Evolutionary conservation across 2,797 vertebrate genomes (phyloP).

Genomic region (Nothura maculosa): DNA sequence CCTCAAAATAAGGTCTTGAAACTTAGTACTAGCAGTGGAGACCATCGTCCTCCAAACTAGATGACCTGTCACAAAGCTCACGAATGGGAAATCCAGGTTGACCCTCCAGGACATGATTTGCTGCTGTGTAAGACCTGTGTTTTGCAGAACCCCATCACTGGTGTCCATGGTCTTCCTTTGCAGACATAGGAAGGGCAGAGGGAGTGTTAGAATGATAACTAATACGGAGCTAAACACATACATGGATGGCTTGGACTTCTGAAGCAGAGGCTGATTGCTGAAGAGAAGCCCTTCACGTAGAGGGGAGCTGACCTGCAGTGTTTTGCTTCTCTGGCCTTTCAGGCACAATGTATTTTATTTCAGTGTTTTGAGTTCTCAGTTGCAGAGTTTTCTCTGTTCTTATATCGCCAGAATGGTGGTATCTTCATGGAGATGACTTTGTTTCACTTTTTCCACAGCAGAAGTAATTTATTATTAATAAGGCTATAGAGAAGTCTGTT

Average conservation of each 20-base stretch:
- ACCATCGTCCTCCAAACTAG: not conserved
- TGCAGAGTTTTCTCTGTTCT: not conserved
- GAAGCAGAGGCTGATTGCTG: not conserved
- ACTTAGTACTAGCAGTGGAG: not conserved
- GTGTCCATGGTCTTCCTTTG: not conserved
- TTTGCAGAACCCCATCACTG: not conserved
- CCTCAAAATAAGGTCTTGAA: not conserved
- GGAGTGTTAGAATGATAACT: not conserved
- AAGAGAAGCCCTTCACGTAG: not conserved
- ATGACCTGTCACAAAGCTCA: not conserved
- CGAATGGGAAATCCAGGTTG: not conserved
- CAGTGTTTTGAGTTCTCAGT: not conserved
- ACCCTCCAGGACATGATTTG: not conserved
- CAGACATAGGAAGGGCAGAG: not conserved
- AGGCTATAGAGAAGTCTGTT: conserved; percentile 70
- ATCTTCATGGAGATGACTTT: conserved; percentile 3
- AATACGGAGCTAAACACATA: not conserved
- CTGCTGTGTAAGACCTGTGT: rapidly evolving
- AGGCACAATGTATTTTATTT: not conserved
- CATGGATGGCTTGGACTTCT: not conserved
- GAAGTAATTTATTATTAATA: conserved; percentile 82
- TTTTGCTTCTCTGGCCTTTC: not conserved
- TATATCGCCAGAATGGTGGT: not conserved
- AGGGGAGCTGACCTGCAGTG: not conserved
- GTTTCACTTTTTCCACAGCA: conserved; percentile 67